Evolutionary conservation across 2,113 vertebrate species (phyloP), one percentile per base, ranked within the genome.

Genomic region (Myotis lucifugus): DNA sequence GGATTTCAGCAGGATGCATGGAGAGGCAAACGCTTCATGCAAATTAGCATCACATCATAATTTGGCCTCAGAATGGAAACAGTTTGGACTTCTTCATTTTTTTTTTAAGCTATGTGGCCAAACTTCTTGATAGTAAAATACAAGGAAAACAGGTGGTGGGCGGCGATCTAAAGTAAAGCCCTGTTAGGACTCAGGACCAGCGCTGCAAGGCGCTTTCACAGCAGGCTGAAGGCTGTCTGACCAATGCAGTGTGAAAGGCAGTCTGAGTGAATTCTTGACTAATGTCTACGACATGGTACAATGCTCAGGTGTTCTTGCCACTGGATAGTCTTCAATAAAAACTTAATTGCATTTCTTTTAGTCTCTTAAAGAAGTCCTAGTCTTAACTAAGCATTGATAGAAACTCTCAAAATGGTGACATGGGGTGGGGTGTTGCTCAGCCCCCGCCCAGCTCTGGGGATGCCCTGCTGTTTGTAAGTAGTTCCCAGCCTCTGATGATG

Each of bases 261-360:
- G 97, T 93, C 97, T 97, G 97, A 96, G 97, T 97, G 95, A 98
- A 96, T 93, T 83, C 77, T 94, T 37, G 90, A 95, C 52, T n/a
- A 98, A 97, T 98, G 97, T 98, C 98, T 97, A 96, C 97, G 98
- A 94, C 97, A 97, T 94, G 97, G 97, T 97, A 97, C 93, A 77
- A 81, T 95, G 96, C 89, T 96, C 87, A 97, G 95, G 92, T 97
- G 97, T 97, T 97, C 97, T 98, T 97, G 97, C 96, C 98, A 98
- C 98, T 97, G 97, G 97, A 97, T 98, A 98, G 97, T 97, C 97
- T 97, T 98, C 98, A 98, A 98, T 98, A 98, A 98, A 98, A 98
- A 87, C 97, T 98, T 96, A 91, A 95, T 98, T 98, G 96, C 97
- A 92, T 98, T 98, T 98, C 95, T 95, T 88, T 98, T 97, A 96